Evolutionary conservation across 2,113 vertebrate species (phyloP), one percentile per base, ranked within the genome.

Genomic region (Ochotona princeps): DNA sequence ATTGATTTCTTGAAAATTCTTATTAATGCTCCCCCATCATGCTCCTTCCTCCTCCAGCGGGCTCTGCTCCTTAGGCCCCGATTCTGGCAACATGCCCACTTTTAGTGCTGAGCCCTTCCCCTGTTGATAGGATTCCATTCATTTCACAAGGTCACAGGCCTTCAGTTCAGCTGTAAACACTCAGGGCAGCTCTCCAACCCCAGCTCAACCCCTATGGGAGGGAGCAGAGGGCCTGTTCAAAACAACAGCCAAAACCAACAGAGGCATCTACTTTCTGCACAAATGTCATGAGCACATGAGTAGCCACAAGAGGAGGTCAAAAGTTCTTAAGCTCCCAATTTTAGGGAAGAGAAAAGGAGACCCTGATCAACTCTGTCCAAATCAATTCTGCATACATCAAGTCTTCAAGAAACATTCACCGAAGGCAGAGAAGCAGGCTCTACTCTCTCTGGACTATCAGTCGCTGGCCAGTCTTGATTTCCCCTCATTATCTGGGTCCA

Each of bases 1-100:
- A 3, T 5, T 13, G 49, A 30, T n/a, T 51, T 78, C 74, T 26
- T 88, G 83, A 96, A 92, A 87, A 70, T 54, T 79, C 79, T 89
- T 70, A 17, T 74, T n/a, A 66, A 51, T 61, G 44, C 25, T 20
- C 47, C 44, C 30, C 57, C 49, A 89, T 44, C n/a, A 15, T 3
- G 26, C 35, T 87, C 65, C 61, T 86, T 88, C 44, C 83, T 79
- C 75, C 23, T 63, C 35, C 78, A 83, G 21, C 5, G 12, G 32
- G 25, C 57, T n/a, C 32, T 49, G 87, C 47, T 61, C 65, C 47
- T n/a, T 21, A 47, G 72, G 32, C 49, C 54, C 11, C 8, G 5
- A 54, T 17, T 67, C 65, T 69, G 90, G 54, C 89, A 75, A 83
- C 28, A 70, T 26, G 72, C 75, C 87, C 32, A 15, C 2, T 35